Percentiles rank a stretch among this genome's conserved stretches.
These are phyloP conservation scores for Hymenochirus boettgeri DNA, from an alignment of 2,113 vertebrate genomes.

Conservation along the genomic window DNA sequence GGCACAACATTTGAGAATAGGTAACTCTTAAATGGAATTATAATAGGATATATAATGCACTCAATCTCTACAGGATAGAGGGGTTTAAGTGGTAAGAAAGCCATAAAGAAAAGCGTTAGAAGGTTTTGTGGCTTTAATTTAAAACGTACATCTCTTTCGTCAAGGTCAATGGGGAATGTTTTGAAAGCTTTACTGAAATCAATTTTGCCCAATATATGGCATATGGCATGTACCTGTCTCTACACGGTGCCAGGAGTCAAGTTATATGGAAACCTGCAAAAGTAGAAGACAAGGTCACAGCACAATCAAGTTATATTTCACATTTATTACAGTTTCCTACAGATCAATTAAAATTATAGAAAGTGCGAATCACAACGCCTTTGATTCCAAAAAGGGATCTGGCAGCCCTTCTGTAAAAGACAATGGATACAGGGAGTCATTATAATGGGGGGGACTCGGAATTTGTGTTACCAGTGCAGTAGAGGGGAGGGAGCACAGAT, in stretches of 20 bases:
- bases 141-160: slow-evolving; percentile 30
- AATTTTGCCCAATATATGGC: slow-evolving; percentile 38
- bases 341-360: slow-evolving; percentile 40
- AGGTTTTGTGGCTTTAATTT: slow-evolving; percentile 34
- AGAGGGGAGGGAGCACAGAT: too few relatives aligned
- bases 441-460: too few relatives aligned
- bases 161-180: slow-evolving; percentile 34
- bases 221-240: slow-evolving; percentile 28
- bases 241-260: slow-evolving; percentile 34
- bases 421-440: too few relatives aligned
- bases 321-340: slow-evolving; percentile 37
- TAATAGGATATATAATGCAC: too few relatives aligned
- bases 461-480: too few relatives aligned
- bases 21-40: too few relatives aligned
- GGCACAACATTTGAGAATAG: too few relatives aligned
- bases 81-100: slow-evolving; percentile 12
- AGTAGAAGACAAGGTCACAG: slow-evolving; percentile 28
- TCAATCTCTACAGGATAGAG: slow-evolving; percentile 5
- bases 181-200: slow-evolving; percentile 38
- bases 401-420: slow-evolving; percentile 14
- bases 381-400: slow-evolving; percentile 18
- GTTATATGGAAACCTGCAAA: slow-evolving; percentile 35
- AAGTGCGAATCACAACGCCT: slow-evolving; percentile 26
- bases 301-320: slow-evolving; percentile 30
- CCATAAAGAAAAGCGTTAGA: slow-evolving; percentile 14